Base-by-base conservation (phyloP, 2,797 vertebrate genomes). In the Leontocebus nigricollis region DNA sequence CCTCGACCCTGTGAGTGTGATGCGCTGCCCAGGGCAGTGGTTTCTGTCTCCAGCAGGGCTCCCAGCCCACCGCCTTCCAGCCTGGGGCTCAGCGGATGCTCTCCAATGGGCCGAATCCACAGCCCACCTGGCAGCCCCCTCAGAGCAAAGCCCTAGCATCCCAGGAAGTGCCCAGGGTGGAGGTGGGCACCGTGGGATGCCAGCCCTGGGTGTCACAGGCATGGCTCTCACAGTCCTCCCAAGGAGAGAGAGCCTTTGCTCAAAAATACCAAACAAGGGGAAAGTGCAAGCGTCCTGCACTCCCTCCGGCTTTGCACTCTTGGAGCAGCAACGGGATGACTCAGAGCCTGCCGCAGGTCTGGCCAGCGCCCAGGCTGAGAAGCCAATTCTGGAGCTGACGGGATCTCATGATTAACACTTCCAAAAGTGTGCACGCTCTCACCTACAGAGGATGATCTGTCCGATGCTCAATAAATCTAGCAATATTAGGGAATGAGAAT, bases 1-100 rank as follows among this genome's bases (percentile, higher is more conserved):
- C 72, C 88, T 86, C 81, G 44, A 50, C 1, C 95, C 33, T 85
- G 77, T 94, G 96, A 94, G 90, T n/a, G 89, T 30, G 77, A 94
- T 4, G 20, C 0, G 0, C 88, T 91, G 88, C 36, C 39, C 22
- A 3, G 26, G 39, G 33, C 50, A 57, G 61, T 2, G 91, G 50
- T 77, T 80, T 88, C 91, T 81, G 75, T 57, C 93, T 9, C 75
- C 7, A n/a, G 19, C 6, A 22, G 10, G 19, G 24, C 22, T 30
- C 27, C 50, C 13, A 57, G 5, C 33, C 11, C 4, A 22, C 33
- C 7, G 10, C 33, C 55, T 64, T 61, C 36, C 4, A 39, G 44
- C 20, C 33, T 3, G 5, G n/a, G 61, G 61, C 80, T 44, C 59
- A 1, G 57, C 2, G 20, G 39, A 46, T 0, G 13, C 59, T 52